Evolutionary conservation across 2,113 vertebrate species (phyloP).

Genomic region (Sardina pilchardus): DNA sequence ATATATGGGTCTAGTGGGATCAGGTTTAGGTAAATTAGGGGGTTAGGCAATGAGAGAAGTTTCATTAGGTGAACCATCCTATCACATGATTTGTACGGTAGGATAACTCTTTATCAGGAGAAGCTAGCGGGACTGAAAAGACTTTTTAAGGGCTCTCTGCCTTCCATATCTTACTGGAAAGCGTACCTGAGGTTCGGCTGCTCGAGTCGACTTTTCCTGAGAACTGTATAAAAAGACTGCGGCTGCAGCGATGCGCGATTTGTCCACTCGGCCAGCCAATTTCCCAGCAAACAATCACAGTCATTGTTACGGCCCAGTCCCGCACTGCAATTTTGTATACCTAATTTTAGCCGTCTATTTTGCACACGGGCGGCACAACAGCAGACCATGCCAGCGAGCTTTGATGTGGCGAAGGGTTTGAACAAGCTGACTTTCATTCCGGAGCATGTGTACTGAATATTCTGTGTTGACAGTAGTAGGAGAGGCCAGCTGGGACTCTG

Average conservation of each 20-base stretch:
- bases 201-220: not conserved
- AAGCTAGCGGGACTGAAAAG: no score
- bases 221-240: not conserved
- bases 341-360: conserved; percentile 5
- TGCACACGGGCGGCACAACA: not conserved
- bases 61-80: no score
- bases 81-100: no score
- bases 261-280: not conserved
- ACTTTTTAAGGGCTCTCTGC: not conserved
- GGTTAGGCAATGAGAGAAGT: no score
- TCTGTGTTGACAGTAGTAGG: not conserved
- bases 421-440: not conserved
- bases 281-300: not conserved
- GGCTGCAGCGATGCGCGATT: not conserved
- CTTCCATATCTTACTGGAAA: not conserved
- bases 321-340: not conserved
- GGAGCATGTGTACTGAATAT: not conserved
- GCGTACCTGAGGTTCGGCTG: not conserved
- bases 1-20: no score
- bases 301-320: not conserved
- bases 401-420: not conserved
- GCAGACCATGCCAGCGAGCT: not conserved
- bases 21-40: no score
- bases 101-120: no score
- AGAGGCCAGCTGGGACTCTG: not conserved